Evolutionary conservation across 1,140 invertebrate species (phyloP).

Genomic region (Rhagoletis pomonella): DNA sequence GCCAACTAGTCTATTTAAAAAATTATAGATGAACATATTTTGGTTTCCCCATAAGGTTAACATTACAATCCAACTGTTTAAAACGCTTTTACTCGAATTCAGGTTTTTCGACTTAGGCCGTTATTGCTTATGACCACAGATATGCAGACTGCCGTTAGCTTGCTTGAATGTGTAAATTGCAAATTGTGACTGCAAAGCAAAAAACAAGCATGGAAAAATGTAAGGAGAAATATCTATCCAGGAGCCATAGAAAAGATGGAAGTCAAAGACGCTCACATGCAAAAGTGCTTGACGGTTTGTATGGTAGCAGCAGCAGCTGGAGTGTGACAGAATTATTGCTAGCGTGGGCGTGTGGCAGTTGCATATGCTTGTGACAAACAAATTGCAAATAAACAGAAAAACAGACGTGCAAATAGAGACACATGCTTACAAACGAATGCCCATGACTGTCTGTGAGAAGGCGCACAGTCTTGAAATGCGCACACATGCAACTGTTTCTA

Average conservation of each 20-base stretch:
- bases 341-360: neutral
- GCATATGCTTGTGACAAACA: neutral
- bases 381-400: neutral
- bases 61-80: too few species aligned
- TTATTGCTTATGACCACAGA: too few species aligned
- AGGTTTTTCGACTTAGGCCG: too few species aligned
- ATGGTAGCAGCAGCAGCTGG: neutral
- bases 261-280: neutral
- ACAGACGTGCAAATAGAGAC: neutral
- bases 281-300: neutral
- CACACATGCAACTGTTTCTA: neutral
- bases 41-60: too few species aligned
- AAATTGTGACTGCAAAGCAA: constrained; percentile 16
- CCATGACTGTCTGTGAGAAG: neutral
- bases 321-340: neutral
- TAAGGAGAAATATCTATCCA: neutral
- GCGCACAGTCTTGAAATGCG: neutral
- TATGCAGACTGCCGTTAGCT: neutral
- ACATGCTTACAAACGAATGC: neutral
- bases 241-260: neutral
- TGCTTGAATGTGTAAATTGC: neutral
- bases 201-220: neutral
- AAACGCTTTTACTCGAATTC: too few species aligned
- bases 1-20: too few species aligned
- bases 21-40: too few species aligned